Conservation (phyloP, 2,888 invertebrate species). For the Drosophila emarginata region DNA sequence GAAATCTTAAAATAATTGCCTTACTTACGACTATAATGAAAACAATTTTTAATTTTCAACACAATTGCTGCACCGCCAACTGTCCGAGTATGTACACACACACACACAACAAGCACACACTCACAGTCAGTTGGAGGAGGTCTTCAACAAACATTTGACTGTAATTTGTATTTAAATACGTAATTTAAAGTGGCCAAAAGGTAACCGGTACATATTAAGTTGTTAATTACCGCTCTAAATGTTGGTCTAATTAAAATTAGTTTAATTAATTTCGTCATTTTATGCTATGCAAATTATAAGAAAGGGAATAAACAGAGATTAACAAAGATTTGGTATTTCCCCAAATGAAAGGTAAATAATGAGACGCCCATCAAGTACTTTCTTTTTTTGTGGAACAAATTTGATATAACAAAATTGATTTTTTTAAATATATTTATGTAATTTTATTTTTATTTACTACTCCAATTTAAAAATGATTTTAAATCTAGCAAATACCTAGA, state of each 20-base stretch:
- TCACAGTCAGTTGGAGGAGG: slow-evolving; percentile 18
- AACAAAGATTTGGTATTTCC: not conserved
- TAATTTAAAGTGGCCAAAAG: slow-evolving; percentile 46
- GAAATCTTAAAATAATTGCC: slow-evolving; percentile 68
- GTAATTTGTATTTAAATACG: slow-evolving; percentile 65
- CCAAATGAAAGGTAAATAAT: not conserved
- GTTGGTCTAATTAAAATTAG: slow-evolving; percentile 20
- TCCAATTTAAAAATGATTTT: too few species aligned
- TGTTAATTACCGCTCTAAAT: slow-evolving; percentile 22
- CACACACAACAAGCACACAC: not conserved
- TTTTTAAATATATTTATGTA: too few species aligned
- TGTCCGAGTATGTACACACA: slow-evolving; percentile 10
- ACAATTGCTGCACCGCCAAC: slow-evolving; percentile 51
- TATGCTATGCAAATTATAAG: not conserved
- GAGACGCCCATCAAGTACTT: not conserved
- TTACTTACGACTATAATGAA: slow-evolving; percentile 56
- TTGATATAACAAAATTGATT: too few species aligned
- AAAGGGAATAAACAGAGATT: not conserved
- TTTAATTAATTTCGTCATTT: slow-evolving; percentile 6
- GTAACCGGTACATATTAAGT: slow-evolving; percentile 45
- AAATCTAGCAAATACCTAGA: too few species aligned
- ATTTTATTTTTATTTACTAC: too few species aligned
- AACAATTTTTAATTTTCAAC: slow-evolving; percentile 66
- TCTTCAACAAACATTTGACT: slow-evolving; percentile 48
- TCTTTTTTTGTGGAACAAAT: not conserved